phyloP scores from a whole-genome alignment of 2,113 vertebrate genomes.

The Syngnathus typhle region DNA sequence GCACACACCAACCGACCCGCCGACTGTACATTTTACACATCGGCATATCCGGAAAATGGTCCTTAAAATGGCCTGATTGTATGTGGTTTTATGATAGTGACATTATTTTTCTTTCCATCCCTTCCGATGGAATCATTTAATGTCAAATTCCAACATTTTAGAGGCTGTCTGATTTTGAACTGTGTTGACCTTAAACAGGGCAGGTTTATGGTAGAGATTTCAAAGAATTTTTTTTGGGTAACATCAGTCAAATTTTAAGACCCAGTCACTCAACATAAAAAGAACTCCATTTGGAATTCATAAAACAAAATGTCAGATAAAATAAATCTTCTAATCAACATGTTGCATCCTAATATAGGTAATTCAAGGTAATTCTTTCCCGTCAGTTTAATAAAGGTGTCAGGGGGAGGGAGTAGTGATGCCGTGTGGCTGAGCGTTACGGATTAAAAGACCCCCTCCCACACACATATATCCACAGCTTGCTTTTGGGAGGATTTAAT shows the following conservation, averaged over 20 bases:
- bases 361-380: conserved; percentile 38
- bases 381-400: conserved; percentile 56
- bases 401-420: conserved; percentile 47
- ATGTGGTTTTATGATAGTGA: background rate
- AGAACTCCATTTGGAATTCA: background rate
- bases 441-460: conserved; percentile 34
- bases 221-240: background rate
- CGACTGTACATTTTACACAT: background rate
- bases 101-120: background rate
- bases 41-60: background rate
- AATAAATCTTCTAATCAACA: background rate
- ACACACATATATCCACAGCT: conserved; percentile 27
- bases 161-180: background rate
- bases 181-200: background rate
- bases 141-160: background rate
- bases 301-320: too few relatives aligned
- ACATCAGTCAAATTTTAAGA: background rate
- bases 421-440: conserved; percentile 46
- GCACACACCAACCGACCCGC: background rate
- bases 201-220: background rate
- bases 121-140: background rate
- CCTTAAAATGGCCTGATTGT: background rate
- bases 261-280: background rate
- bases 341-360: conserved; percentile 7
- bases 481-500: conserved; percentile 36